Conservation (phyloP, 2,888 invertebrate species). For the Augiades crinisus region DNA sequence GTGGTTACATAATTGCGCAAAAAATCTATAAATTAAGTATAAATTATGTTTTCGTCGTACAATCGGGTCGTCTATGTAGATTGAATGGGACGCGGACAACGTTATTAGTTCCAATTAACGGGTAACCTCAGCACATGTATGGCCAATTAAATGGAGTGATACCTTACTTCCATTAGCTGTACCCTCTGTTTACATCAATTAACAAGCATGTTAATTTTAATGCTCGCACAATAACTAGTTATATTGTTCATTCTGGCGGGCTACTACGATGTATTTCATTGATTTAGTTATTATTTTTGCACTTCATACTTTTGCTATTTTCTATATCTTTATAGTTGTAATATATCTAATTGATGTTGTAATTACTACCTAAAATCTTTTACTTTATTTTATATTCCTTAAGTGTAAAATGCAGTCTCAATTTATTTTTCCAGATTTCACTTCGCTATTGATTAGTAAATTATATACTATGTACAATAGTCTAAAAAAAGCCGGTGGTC, state of each 20-base stretch:
- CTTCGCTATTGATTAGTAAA: too few species aligned
- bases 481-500: too few species aligned
- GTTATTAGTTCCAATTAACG: slow-evolving; percentile 78
- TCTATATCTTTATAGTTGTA: too few species aligned
- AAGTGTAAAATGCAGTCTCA: too few species aligned
- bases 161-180: slow-evolving; percentile 76
- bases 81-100: slow-evolving; percentile 59
- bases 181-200: slow-evolving; percentile 73
- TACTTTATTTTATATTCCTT: too few species aligned
- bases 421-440: too few species aligned
- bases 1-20: too few species aligned
- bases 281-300: slow-evolving; percentile 23
- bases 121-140: slow-evolving; percentile 76
- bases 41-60: slow-evolving; percentile 43
- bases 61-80: slow-evolving; percentile 49
- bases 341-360: too few species aligned
- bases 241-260: slow-evolving; percentile 10
- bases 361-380: too few species aligned
- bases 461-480: too few species aligned
- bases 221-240: slow-evolving; percentile 21
- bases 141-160: slow-evolving; percentile 79
- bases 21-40: slow-evolving; percentile 36
- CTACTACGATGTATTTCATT: slow-evolving; percentile 14
- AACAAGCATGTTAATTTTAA: slow-evolving; percentile 66
- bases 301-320: too few species aligned